Conservation (phyloP, 1,140 invertebrate species). For the Drosophila prosaltans region DNA sequence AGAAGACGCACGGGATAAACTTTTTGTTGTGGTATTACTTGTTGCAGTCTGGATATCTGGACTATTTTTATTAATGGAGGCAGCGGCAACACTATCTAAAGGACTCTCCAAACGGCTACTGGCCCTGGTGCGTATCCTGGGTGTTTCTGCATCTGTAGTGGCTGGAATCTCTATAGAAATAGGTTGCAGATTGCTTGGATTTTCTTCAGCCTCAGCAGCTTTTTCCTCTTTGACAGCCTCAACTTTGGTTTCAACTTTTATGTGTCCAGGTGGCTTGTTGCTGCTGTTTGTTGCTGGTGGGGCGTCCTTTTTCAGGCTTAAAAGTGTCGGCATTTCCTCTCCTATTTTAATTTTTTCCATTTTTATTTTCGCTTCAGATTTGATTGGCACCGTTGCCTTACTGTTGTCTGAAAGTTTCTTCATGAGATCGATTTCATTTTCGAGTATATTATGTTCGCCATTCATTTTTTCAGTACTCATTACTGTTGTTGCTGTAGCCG, state of each 20-base stretch:
- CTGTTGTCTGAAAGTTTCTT: slow-evolving; percentile 71
- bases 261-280: not conserved
- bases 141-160: slow-evolving; percentile 61
- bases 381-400: slow-evolving; percentile 16
- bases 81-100: slow-evolving; percentile 84
- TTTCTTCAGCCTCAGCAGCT: slow-evolving; percentile 38
- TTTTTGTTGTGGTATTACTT: slow-evolving; percentile 32
- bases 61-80: slow-evolving; percentile 69
- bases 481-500: slow-evolving; percentile 15
- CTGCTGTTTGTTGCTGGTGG: slow-evolving; percentile 14
- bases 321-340: slow-evolving; percentile 43
- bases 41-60: slow-evolving; percentile 71
- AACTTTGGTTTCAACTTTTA: slow-evolving; percentile 43
- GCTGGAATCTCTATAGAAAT: slow-evolving; percentile 81
- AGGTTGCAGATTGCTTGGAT: slow-evolving; percentile 45
- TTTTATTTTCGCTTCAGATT: slow-evolving; percentile 52
- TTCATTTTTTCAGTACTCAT: slow-evolving; percentile 59
- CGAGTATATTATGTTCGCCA: slow-evolving; percentile 71
- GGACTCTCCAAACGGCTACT: slow-evolving; percentile 89
- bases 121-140: slow-evolving; percentile 87
- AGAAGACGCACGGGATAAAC: slow-evolving; percentile 46
- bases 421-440: slow-evolving; percentile 75
- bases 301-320: slow-evolving; percentile 47
- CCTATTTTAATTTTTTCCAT: slow-evolving; percentile 40
- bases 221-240: slow-evolving; percentile 25